phyloP scores from a whole-genome alignment of 2,113 vertebrate species.

The Pelobates fuscus region DNA sequence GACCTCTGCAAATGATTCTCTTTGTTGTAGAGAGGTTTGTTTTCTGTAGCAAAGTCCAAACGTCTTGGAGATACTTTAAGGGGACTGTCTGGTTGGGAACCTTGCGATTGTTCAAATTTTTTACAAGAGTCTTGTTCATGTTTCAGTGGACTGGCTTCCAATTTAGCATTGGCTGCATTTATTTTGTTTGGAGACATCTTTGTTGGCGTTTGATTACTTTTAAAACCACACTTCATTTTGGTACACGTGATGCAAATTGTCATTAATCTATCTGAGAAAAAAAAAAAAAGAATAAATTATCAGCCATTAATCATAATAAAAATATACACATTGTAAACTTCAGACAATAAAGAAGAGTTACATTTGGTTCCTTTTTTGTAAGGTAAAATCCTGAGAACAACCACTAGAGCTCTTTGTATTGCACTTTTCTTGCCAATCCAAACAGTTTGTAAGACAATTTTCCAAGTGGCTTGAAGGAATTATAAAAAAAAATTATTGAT shows the following conservation, averaged over 20 bases:
- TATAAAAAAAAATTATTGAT: too few species aligned
- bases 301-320: too few species aligned
- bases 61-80: conserved; percentile 43
- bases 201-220: conserved; percentile 36
- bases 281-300: conserved; percentile 9
- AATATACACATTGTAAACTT: too few species aligned
- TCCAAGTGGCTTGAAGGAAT: too few species aligned
- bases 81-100: conserved; percentile 47
- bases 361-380: too few species aligned
- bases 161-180: conserved; percentile 48
- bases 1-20: conserved; percentile 61
- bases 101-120: conserved; percentile 56
- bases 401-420: neutral
- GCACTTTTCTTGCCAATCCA: too few species aligned
- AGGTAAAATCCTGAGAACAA: too few species aligned
- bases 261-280: conserved; percentile 58
- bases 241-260: neutral
- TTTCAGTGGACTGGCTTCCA: conserved; percentile 49
- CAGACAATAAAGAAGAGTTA: too few species aligned
- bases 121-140: conserved; percentile 57
- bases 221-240: conserved; percentile 69
- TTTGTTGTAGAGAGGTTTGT: conserved; percentile 66
- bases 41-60: conserved; percentile 56
- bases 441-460: too few species aligned
- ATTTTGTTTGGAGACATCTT: conserved; percentile 56